phyloP scores from a whole-genome alignment of 1,140 invertebrate genomes.

The Neomicropteryx cornuta region DNA sequence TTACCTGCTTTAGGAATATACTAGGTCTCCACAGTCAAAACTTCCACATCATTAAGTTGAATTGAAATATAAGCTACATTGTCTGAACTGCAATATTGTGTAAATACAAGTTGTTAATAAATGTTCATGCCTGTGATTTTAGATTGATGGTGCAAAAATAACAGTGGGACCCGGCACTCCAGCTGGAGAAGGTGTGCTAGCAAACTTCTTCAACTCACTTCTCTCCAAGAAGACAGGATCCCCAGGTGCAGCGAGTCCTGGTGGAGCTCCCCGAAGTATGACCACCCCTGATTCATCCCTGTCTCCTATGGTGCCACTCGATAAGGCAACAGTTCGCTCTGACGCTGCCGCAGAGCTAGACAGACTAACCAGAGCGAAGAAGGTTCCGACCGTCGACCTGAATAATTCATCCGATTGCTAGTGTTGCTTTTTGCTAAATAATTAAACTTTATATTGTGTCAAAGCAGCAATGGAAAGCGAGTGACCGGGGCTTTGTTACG shows the following conservation, averaged over 20 bases:
- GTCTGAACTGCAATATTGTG: too few species aligned
- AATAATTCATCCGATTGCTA: conserved; percentile 25
- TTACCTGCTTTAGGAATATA: too few species aligned
- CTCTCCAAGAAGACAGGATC: conserved; percentile 83
- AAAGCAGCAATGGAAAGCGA: too few species aligned
- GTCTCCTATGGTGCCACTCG: conserved; percentile 30
- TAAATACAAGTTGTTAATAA: conserved; percentile 3
- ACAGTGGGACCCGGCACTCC: conserved; percentile 50
- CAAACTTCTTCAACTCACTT: conserved; percentile 97
- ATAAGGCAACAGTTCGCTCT: conserved; percentile 64
- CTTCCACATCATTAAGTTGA: too few species aligned
- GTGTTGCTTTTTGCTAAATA: too few species aligned
- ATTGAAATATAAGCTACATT: too few species aligned
- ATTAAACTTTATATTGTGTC: too few species aligned
- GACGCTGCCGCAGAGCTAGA: conserved; percentile 90
- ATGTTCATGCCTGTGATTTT: conserved; percentile 13
- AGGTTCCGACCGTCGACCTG: conserved; percentile 37
- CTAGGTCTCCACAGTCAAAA: too few species aligned
- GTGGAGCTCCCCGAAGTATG: conserved; percentile 16
- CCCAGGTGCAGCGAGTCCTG: conserved; percentile 38
- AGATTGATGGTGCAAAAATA: conserved; percentile 63
- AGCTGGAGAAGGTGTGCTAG: conserved; percentile 86
- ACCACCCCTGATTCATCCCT: conserved; percentile 12
- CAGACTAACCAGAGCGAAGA: conserved; percentile 67
- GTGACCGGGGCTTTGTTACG: too few species aligned